Evolutionary conservation across 2,797 vertebrate genomes (phyloP).

Genomic region (Podargus strigoides): DNA sequence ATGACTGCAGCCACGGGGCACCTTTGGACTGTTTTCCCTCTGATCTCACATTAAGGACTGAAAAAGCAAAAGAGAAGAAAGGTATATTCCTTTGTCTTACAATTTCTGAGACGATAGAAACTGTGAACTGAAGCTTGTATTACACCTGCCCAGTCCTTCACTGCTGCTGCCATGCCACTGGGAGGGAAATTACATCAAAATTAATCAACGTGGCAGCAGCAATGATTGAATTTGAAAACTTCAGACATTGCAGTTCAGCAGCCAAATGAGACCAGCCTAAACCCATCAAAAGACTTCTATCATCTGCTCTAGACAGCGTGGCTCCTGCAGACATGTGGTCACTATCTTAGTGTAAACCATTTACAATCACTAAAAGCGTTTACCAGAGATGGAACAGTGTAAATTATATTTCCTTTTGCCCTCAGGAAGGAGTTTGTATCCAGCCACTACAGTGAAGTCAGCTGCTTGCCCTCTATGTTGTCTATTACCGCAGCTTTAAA

Average conservation of each 20-base stretch:
- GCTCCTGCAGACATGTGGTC: not conserved
- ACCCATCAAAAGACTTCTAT: not conserved
- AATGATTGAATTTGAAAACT: slow-evolving; percentile 36
- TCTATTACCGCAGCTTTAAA: not conserved
- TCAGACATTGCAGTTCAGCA: slow-evolving; percentile 1
- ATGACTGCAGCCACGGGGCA: not conserved
- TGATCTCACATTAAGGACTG: not conserved
- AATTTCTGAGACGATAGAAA: not conserved
- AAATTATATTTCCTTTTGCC: not conserved
- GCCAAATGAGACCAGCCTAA: slow-evolving; percentile 28
- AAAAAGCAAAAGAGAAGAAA: not conserved
- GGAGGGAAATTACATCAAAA: not conserved
- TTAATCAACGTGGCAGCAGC: slow-evolving; percentile 2
- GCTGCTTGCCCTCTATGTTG: rapidly evolving
- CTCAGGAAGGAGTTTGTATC: not conserved
- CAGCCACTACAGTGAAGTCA: not conserved
- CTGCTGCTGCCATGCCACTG: not conserved
- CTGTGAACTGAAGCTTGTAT: not conserved
- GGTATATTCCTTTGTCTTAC: not conserved
- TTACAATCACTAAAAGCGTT: not conserved
- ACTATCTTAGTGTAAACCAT: not conserved
- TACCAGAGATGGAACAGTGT: rapidly evolving
- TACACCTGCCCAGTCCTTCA: not conserved
- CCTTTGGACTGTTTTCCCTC: not conserved
- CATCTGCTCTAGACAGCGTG: not conserved